Base-by-base conservation (phyloP, 2,888 invertebrate species). In the Laothoe populi region DNA sequence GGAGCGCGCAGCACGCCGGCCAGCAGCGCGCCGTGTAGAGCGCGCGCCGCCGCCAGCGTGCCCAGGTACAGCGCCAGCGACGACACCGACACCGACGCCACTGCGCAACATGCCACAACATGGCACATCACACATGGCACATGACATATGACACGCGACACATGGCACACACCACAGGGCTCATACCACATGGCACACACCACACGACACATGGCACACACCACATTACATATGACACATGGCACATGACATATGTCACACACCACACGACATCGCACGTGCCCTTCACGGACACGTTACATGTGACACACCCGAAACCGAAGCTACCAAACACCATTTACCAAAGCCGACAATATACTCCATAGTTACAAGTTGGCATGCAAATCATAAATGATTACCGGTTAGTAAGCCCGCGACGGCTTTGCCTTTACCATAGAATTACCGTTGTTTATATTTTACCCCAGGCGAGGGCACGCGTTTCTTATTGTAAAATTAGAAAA, bases 11-110 rank as follows among this genome's bases (percentile, higher is more conserved):
- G 87, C 79, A 96, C 94, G 80, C 95, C 94, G 71, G 80, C 83
- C 74, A 96, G 93, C 86, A 96, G 92, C 72, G 90, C 88, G 75
- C 92, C 87, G 93, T 96, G 96, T 78, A 96, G 93, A 77, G 90
- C 84, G 81, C 92, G 90, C 78, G 95, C 94, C 73, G 94, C 94
- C 73, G 89, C 90, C 92, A 96, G 90, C 77, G 95, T 90, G 84
- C 95, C 95, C 82, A 95, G 85, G 93, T 94, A 95, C 88, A 95
- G 93, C 82, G 94, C 91, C 91, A 95, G 92, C 82, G 95, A 94
- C 73, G 95, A 94, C 84, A 95, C 88, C 88, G 95, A 94, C 89
- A 95, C 94, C 84, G 94, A 90, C 76, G 94, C 71, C 87, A 95
- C 96, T 96, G 94, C 82, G 42, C 57, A 65, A 10, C 4, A 16